phyloP scores from a whole-genome alignment of 2,888 invertebrate species.

The Himalopsyche anomala region DNA sequence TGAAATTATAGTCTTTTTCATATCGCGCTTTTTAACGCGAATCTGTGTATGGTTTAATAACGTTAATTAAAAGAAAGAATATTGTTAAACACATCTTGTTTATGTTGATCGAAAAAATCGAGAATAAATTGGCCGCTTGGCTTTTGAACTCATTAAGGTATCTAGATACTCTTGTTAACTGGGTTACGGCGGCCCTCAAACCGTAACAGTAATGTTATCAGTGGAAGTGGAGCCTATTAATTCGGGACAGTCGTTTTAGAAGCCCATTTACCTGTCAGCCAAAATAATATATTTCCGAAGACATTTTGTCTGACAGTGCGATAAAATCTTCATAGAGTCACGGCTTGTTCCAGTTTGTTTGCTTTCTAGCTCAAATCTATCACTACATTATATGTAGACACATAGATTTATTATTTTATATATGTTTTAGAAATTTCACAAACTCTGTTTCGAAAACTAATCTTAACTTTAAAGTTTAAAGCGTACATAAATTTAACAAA shows the following conservation, averaged over 20 bases:
- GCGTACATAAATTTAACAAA: too few relatives aligned
- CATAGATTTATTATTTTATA: background rate
- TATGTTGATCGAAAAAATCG: too few relatives aligned
- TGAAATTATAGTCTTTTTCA: too few relatives aligned
- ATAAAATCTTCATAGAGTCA: constrained; percentile 18
- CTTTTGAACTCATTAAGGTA: too few relatives aligned
- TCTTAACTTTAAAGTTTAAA: too few relatives aligned
- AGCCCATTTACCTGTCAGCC: constrained; percentile 32
- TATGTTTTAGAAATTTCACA: background rate
- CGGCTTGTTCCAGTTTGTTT: constrained; percentile 34
- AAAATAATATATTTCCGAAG: constrained; percentile 13
- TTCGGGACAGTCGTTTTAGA: constrained; percentile 5
- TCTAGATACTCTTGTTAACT: too few relatives aligned
- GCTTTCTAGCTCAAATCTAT: constrained; percentile 26
- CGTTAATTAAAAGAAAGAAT: too few relatives aligned
- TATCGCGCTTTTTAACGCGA: too few relatives aligned
- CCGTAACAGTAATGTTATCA: background rate
- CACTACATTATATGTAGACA: background rate
- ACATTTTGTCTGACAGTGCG: constrained; percentile 11
- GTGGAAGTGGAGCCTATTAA: background rate
- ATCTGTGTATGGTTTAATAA: too few relatives aligned
- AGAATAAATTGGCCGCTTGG: too few relatives aligned
- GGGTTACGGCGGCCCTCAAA: background rate
- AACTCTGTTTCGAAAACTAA: background rate
- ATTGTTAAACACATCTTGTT: too few relatives aligned